phyloP scores from a whole-genome alignment of 2,888 invertebrate genomes.

The Polyommatus icarus region DNA sequence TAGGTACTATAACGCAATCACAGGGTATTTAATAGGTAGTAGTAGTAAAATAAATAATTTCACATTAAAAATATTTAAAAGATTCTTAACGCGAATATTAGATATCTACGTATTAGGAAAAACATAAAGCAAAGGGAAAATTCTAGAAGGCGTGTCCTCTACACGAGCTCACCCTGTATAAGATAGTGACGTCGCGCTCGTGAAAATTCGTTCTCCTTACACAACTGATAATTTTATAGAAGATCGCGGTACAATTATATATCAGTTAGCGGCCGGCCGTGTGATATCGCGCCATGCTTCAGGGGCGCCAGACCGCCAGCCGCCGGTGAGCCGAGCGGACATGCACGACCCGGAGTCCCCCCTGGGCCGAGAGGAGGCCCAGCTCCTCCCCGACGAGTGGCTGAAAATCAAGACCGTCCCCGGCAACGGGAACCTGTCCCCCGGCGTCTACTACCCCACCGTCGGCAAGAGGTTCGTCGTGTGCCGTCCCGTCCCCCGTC shows the following conservation, averaged over 20 bases:
- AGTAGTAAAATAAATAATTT: no score
- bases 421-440: slow-evolving; percentile 72
- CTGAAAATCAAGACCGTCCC: slow-evolving; percentile 70
- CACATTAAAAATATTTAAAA: neutral
- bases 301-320: slow-evolving; percentile 64
- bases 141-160: neutral
- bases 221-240: slow-evolving; percentile 76
- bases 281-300: slow-evolving; percentile 77
- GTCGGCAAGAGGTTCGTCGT: slow-evolving; percentile 77
- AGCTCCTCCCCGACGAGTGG: slow-evolving; percentile 75
- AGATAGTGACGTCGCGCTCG: slow-evolving; percentile 59
- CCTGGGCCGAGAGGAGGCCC: slow-evolving; percentile 71
- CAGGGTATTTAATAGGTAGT: no score
- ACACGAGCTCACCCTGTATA: slow-evolving; percentile 55
- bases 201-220: slow-evolving; percentile 71
- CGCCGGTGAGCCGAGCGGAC: slow-evolving; percentile 56
- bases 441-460: slow-evolving; percentile 75
- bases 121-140: neutral
- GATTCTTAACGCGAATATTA: neutral
- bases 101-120: neutral
- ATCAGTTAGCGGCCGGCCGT: slow-evolving; percentile 74
- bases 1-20: no score
- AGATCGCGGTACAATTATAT: slow-evolving; percentile 77
- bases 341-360: slow-evolving; percentile 78
- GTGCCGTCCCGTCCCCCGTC: slow-evolving; percentile 60